Evolutionary conservation across 2,888 invertebrate species (phyloP).

Genomic region (Trilocha varians): DNA sequence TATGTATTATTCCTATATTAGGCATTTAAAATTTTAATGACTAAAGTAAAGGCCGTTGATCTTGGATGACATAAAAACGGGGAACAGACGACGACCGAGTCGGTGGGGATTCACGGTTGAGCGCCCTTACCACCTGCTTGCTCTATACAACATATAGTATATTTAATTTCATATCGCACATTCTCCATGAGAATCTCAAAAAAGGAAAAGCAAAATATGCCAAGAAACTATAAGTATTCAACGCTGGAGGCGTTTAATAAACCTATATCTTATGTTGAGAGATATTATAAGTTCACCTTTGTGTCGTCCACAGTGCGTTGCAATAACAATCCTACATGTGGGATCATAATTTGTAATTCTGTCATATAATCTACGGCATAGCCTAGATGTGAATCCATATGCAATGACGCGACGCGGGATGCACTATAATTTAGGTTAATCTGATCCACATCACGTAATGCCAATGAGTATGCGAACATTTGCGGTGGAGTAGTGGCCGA

Average conservation of each 20-base stretch:
- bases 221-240: too few relatives aligned
- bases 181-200: not conserved
- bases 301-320: not conserved
- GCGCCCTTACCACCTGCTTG: slow-evolving; percentile 56
- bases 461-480: slow-evolving; percentile 43
- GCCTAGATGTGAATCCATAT: not conserved
- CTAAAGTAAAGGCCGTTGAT: slow-evolving; percentile 41
- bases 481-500: slow-evolving; percentile 32
- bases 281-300: too few relatives aligned
- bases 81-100: slow-evolving; percentile 56
- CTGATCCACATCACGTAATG: slow-evolving; percentile 18
- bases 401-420: slow-evolving; percentile 11
- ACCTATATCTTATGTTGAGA: too few relatives aligned
- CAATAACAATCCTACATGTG: not conserved
- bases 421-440: slow-evolving; percentile 33
- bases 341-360: not conserved
- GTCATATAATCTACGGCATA: not conserved
- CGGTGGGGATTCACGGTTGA: slow-evolving; percentile 63
- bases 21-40: not conserved
- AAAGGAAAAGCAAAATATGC: too few relatives aligned
- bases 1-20: not conserved
- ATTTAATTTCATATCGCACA: slow-evolving; percentile 10
- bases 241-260: too few relatives aligned
- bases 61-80: slow-evolving; percentile 55
- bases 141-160: slow-evolving; percentile 16